A percentile compares a stretch with the other conserved stretches of the same genome.
Conservation (phyloP, 2,797 vertebrate species). For the Muraenolepis orangiensis region DNA sequence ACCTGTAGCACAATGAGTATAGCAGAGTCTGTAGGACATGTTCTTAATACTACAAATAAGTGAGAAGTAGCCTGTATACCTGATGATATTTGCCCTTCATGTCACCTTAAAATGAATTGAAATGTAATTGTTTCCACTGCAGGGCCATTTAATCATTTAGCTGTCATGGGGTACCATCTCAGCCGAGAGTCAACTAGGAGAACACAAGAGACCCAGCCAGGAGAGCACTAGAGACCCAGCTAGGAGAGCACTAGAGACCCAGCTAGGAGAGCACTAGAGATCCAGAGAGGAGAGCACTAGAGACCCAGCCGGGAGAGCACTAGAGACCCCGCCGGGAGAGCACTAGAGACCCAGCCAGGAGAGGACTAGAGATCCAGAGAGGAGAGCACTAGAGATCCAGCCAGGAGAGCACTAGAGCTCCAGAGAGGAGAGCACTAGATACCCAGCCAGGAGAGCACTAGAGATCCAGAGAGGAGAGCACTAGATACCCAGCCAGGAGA, state of each 20-base stretch:
- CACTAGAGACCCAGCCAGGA: not conserved
- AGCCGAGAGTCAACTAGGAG: slow-evolving; percentile 25
- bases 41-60: not conserved
- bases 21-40: not conserved
- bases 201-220: slow-evolving; percentile 17
- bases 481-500: not conserved
- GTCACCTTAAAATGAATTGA: slow-evolving; percentile 7
- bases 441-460: slow-evolving; percentile 11
- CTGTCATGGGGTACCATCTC: slow-evolving; percentile 35
- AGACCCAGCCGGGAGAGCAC: not conserved
- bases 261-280: not conserved
- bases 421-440: slow-evolving; percentile 8
- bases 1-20: not conserved
- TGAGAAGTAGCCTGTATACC: not conserved
- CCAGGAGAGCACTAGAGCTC: not conserved
- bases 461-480: slow-evolving; percentile 5
- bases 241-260: not conserved
- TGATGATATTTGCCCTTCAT: not conserved
- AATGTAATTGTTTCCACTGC: slow-evolving; percentile 34
- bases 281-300: not conserved
- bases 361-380: not conserved
- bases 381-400: slow-evolving; percentile 3
- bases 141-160: slow-evolving; percentile 26
- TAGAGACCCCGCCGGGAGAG: not conserved
- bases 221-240: slow-evolving; percentile 6